These are phyloP conservation scores for Galemys pyrenaicus DNA, from an alignment of 2,113 vertebrate species.

Conservation along the genomic window DNA sequence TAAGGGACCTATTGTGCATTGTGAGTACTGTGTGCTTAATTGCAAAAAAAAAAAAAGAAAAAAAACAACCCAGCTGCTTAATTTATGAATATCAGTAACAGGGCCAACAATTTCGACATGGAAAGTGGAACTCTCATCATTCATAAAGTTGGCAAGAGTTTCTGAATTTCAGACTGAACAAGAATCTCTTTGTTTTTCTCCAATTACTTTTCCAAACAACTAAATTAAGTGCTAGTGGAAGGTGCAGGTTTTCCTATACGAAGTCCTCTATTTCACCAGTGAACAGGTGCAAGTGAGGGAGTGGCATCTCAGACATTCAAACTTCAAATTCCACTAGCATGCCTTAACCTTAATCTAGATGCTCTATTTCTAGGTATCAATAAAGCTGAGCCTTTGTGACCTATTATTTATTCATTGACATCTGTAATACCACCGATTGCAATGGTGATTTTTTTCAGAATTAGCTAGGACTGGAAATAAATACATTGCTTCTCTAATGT, in stretches of 20 bases:
- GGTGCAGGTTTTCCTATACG: conserved; percentile 48
- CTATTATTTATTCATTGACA: neutral
- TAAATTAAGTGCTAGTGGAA: conserved; percentile 68
- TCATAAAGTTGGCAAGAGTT: conserved; percentile 76
- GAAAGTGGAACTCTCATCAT: conserved; percentile 75
- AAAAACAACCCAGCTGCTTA: conserved; percentile 79
- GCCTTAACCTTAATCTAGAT: neutral
- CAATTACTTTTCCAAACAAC: conserved; percentile 74
- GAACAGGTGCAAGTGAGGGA: conserved; percentile 40
- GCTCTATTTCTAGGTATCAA: neutral
- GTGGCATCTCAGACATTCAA: neutral
- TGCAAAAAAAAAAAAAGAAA: conserved; percentile 55
- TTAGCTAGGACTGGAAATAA: conserved; percentile 19
- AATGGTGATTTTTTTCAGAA: conserved; percentile 35
- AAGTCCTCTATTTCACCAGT: neutral
- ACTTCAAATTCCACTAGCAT: neutral
- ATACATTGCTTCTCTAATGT: conserved; percentile 26
- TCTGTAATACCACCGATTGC: neutral
- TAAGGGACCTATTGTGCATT: conserved; percentile 82
- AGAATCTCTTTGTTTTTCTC: conserved; percentile 77
- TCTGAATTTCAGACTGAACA: conserved; percentile 51
- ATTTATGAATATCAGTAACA: conserved; percentile 82
- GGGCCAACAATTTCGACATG: conserved; percentile 78
- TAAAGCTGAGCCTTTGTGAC: neutral
- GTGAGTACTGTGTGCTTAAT: conserved; percentile 76